Evolutionary conservation across 2,888 invertebrate genomes (phyloP), one percentile per base, ranked within the genome.

Genomic region (Aphidoletes aphidimyza): DNA sequence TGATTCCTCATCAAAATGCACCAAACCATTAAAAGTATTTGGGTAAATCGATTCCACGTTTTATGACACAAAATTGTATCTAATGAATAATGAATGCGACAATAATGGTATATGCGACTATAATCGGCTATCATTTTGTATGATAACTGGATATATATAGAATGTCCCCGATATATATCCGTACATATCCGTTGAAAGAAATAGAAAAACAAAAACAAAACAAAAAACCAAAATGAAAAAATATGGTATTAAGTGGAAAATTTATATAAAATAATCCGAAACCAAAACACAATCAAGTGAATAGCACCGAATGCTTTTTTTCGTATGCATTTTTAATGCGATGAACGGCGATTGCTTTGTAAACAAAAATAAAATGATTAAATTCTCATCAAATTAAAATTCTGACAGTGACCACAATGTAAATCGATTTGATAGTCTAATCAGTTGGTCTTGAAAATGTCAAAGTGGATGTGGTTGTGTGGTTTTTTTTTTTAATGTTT

Each of bases 101-200:
- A n/a, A 54, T 22, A 22, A 22, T 22, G 22, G n/a, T 9, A 3
- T 54, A 54, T 54, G 2, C 47, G 47, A 47, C 8, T 3, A 17
- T 47, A 54, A 54, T 54, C 54, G 54, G 22, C 6, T 54, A 22
- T 54, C n/a, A 3, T 54, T 54, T 54, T 6, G 6, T 54, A 54
- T 54, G 54, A 54, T 54, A 54, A 22, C 22, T 54, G n/a, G 54
- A 54, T 54, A 54, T 54, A n/a, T n/a, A n/a, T n/a, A n/a, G n/a
- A n/a, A n/a, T n/a, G n/a, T n/a, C n/a, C n/a, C n/a, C n/a, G n/a
- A n/a, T n/a, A n/a, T n/a, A n/a, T n/a, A n/a, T n/a, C n/a, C n/a
- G n/a, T n/a, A n/a, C n/a, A n/a, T n/a, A n/a, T n/a, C n/a, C n/a
- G n/a, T n/a, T n/a, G n/a, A 22, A n/a, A 54, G 14, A 6, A 54